These are phyloP conservation scores for Burhinus oedicnemus DNA, from an alignment of 2,113 vertebrate genomes.

Conservation along the genomic window DNA sequence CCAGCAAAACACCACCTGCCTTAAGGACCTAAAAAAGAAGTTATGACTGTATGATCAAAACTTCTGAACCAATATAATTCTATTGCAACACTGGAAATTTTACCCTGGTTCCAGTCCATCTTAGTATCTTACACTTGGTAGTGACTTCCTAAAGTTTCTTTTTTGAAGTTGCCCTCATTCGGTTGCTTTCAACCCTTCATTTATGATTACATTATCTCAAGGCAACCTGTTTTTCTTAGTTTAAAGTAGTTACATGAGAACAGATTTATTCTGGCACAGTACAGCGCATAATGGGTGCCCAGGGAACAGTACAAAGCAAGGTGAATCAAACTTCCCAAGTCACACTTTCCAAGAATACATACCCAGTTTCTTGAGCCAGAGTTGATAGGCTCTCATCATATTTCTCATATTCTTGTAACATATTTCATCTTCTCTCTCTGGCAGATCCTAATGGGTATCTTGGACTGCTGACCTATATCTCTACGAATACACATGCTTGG, in stretches of 20 bases:
- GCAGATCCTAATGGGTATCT: background rate
- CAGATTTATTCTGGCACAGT: background rate
- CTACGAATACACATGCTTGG: background rate
- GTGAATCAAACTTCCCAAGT: background rate
- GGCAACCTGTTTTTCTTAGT: background rate
- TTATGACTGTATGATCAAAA: background rate
- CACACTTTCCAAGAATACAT: background rate
- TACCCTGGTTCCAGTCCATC: background rate
- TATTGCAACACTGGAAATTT: background rate
- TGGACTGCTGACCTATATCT: background rate
- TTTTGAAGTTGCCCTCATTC: background rate
- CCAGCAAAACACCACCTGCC: background rate
- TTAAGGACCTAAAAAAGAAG: background rate
- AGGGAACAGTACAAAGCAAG: background rate
- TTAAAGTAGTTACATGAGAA: background rate
- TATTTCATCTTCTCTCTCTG: background rate
- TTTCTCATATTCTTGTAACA: background rate
- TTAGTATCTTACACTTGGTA: background rate
- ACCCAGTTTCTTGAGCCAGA: background rate
- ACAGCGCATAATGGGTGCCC: background rate
- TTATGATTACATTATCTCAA: conserved; percentile 5
- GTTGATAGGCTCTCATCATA: background rate
- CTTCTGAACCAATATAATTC: background rate
- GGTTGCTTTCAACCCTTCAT: background rate
- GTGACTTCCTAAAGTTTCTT: background rate